Evolutionary conservation across 2,797 vertebrate genomes (phyloP).

Genomic region (Sebastes iracundus): DNA sequence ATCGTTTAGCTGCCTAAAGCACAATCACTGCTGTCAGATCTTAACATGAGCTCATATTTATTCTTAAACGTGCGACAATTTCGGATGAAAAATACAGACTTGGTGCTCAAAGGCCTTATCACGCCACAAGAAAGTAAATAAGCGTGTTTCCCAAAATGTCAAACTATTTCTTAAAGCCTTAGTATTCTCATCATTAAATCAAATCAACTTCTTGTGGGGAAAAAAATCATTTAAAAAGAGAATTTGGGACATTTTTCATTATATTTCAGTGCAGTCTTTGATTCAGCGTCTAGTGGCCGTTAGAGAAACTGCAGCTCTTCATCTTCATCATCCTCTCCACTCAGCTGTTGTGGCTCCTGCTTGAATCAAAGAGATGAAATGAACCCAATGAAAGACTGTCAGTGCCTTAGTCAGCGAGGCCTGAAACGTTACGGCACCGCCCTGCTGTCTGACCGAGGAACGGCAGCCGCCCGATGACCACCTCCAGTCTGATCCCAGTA

Average conservation of each 20-base stretch:
- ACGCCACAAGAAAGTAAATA: neutral
- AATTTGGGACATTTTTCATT: neutral
- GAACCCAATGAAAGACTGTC: conserved; percentile 17
- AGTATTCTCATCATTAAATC: neutral
- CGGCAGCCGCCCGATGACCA: neutral
- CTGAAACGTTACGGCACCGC: conserved; percentile 10
- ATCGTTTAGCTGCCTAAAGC: too few relatives aligned
- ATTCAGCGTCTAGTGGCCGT: neutral
- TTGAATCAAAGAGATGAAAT: neutral
- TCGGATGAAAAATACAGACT: too few relatives aligned
- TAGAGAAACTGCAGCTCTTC: neutral
- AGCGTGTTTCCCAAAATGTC: neutral
- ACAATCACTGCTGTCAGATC: too few relatives aligned
- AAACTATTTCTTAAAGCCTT: neutral
- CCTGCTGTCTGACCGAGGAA: conserved; percentile 24
- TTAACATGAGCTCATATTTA: too few relatives aligned
- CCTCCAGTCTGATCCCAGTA: neutral
- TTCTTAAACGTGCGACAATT: too few relatives aligned
- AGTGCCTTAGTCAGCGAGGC: conserved; percentile 68
- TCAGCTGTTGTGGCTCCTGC: neutral
- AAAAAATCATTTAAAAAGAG: neutral
- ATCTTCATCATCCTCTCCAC: neutral
- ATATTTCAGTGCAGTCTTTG: neutral
- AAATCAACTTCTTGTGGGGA: neutral
- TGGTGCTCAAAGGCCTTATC: too few relatives aligned